A percentile compares a stretch with the other conserved stretches of the same genome.
phyloP scores from a whole-genome alignment of 2,888 invertebrate species.

The Pyrgus malvae region DNA sequence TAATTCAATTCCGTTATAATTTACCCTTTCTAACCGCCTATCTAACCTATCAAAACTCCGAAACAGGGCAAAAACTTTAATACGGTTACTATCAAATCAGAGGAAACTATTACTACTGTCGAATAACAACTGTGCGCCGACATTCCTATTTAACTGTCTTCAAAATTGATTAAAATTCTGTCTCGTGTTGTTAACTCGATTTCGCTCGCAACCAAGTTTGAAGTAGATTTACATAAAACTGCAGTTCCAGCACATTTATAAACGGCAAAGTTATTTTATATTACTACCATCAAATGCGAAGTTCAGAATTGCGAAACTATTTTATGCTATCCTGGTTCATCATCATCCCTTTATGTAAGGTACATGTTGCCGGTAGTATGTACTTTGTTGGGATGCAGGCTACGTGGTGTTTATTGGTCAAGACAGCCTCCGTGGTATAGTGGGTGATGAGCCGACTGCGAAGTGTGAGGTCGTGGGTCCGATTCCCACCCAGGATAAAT shows the following conservation, averaged over 20 bases:
- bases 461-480: no score
- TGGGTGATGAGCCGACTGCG: no score
- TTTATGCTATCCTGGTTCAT: background rate
- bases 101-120: background rate
- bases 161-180: constrained; percentile 28
- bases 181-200: constrained; percentile 26
- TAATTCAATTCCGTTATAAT: no score
- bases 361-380: no score
- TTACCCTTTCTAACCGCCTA: no score
- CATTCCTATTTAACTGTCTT: constrained; percentile 26
- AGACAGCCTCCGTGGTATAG: no score
- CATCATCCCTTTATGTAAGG: no score
- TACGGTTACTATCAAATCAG: background rate
- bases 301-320: constrained; percentile 15
- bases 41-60: no score
- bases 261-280: constrained; percentile 27
- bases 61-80: background rate
- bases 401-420: no score
- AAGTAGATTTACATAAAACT: constrained; percentile 28
- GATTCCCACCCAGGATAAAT: no score
- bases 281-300: constrained; percentile 23
- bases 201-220: constrained; percentile 27
- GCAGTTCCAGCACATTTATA: constrained; percentile 27
- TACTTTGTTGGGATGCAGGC: no score
- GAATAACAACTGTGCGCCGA: constrained; percentile 6